Conservation (phyloP, 2,113 vertebrate genomes). For the Charadrius vociferus region DNA sequence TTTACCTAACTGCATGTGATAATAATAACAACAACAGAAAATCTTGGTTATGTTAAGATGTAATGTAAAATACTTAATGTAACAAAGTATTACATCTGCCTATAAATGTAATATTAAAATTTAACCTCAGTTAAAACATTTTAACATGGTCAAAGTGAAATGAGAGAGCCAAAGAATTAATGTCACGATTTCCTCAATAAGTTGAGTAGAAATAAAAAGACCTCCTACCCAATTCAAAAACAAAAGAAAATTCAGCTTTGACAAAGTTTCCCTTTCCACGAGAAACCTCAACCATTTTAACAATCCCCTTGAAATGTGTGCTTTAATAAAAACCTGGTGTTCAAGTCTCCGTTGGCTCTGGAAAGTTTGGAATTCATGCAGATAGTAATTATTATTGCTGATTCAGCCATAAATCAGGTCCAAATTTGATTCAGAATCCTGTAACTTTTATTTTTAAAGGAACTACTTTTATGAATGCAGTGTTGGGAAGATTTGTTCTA, state of each 20-base stretch:
- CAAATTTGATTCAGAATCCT: not conserved
- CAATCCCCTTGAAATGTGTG: not conserved
- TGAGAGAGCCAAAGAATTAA: not conserved
- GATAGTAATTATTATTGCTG: not conserved
- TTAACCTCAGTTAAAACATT: not conserved
- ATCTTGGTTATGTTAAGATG: not conserved
- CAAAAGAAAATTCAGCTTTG: not conserved
- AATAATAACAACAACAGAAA: not conserved
- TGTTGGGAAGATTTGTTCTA: not conserved
- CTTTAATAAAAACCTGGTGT: not conserved
- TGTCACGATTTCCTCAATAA: not conserved
- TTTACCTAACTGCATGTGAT: not conserved
- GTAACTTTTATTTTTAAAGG: not conserved
- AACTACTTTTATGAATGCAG: not conserved
- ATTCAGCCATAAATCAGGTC: not conserved
- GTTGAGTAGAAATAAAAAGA: not conserved
- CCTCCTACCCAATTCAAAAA: not conserved
- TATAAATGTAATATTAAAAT: not conserved
- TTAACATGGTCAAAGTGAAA: not conserved
- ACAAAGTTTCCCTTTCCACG: not conserved
- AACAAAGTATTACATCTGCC: not conserved
- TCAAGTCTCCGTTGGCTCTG: not conserved
- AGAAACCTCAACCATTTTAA: constrained; percentile 10
- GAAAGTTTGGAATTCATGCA: not conserved
- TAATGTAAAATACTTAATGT: not conserved